These are phyloP conservation scores for Cebus imitator DNA, from an alignment of 2,113 vertebrate genomes.

Conservation along the genomic window DNA sequence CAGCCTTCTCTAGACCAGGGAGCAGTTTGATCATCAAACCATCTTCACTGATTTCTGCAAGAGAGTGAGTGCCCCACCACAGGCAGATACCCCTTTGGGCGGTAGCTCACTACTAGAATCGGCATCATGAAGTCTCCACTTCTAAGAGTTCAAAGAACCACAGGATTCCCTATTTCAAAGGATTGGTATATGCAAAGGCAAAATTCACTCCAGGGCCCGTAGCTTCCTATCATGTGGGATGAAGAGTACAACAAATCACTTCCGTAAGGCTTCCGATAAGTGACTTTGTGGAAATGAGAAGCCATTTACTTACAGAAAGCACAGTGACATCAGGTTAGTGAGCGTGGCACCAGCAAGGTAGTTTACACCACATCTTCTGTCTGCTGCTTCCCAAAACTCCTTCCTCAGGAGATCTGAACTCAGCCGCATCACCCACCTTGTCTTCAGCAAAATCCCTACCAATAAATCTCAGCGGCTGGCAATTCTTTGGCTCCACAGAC, in stretches of 20 bases:
- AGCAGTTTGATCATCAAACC: slow-evolving; percentile 72
- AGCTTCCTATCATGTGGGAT: neutral
- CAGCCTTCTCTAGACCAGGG: slow-evolving; percentile 66
- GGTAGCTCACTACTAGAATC: slow-evolving; percentile 51
- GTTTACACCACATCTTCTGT: neutral
- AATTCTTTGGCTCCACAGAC: neutral
- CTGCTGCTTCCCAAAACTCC: no score
- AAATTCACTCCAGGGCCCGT: neutral
- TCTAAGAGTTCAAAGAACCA: slow-evolving; percentile 20
- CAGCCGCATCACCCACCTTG: neutral
- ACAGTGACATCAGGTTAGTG: neutral
- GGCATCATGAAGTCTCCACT: slow-evolving; percentile 61
- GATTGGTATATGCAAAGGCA: neutral
- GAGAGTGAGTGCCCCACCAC: neutral
- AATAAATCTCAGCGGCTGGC: neutral
- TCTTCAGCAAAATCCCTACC: neutral
- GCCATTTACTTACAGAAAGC: neutral
- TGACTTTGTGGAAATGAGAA: neutral
- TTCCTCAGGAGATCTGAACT: neutral
- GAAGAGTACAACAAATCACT: neutral
- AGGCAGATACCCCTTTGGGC: neutral
- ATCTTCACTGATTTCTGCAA: slow-evolving; percentile 74
- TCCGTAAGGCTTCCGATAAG: neutral
- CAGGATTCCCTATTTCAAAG: neutral
- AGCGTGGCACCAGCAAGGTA: fast-evolving